Evolutionary conservation across 2,888 invertebrate species (phyloP).

Genomic region (Elgonia sp.): DNA sequence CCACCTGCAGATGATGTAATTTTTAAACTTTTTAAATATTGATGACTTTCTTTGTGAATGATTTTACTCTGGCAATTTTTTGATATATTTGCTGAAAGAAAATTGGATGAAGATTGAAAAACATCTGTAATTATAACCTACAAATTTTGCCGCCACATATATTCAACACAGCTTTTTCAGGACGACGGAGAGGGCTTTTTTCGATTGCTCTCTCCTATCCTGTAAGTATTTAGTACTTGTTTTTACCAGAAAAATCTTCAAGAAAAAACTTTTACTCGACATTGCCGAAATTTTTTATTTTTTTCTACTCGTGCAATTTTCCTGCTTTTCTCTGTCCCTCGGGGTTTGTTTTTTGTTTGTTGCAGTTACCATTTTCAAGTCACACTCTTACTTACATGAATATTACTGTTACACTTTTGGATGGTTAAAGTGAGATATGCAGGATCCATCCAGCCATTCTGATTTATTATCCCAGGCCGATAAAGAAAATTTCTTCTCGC

Average conservation of each 20-base stretch:
- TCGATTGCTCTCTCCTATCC: conserved; percentile 42
- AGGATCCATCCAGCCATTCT: not conserved
- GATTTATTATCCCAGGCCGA: not conserved
- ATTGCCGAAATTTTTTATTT: not conserved
- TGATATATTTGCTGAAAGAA: no score
- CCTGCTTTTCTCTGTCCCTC: not conserved
- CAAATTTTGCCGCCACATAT: not conserved
- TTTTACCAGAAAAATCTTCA: not conserved
- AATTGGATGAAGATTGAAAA: no score
- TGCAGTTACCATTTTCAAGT: not conserved
- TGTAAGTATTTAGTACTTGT: conserved; percentile 26
- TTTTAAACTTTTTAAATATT: no score
- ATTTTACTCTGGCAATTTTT: no score
- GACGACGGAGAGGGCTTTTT: conserved; percentile 17
- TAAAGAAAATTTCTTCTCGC: not conserved
- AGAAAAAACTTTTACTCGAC: not conserved
- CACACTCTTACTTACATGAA: not conserved
- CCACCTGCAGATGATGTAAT: no score
- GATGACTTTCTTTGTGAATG: no score
- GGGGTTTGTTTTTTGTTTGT: not conserved
- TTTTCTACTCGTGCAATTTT: not conserved
- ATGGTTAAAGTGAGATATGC: not conserved
- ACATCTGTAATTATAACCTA: not conserved
- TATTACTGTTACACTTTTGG: not conserved
- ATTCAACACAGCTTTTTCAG: not conserved